A percentile compares a stretch with the other conserved stretches of the same genome.
Conservation (phyloP, 2,888 invertebrate species). For the Hoplodrina ambigua region DNA sequence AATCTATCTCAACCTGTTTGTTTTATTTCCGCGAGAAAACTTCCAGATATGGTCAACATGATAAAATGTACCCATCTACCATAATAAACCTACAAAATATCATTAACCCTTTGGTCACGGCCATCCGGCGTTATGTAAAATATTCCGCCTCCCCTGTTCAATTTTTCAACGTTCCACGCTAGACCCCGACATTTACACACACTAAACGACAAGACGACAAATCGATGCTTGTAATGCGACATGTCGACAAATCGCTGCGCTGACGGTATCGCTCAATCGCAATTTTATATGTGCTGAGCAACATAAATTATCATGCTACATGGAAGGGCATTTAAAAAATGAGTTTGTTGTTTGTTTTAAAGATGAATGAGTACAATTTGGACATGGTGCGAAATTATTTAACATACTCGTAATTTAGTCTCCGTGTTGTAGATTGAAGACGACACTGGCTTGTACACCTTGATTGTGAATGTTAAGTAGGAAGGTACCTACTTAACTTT, state of each 20-base stretch:
- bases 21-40: background rate
- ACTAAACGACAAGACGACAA: conserved; percentile 21
- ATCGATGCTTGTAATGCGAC: conserved; percentile 31
- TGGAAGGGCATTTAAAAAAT: conserved; percentile 40
- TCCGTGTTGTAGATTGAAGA: background rate
- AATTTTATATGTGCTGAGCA: conserved; percentile 34
- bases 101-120: conserved; percentile 28
- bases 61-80: no score
- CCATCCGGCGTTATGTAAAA: conserved; percentile 12
- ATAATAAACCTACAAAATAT: conserved; percentile 7
- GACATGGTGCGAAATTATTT: conserved; percentile 12
- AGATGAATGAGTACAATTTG: conserved; percentile 29
- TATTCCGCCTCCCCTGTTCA: conserved; percentile 22
- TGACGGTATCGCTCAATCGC: conserved; percentile 53
- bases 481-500: no score
- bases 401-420: conserved; percentile 17
- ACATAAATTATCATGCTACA: conserved; percentile 47
- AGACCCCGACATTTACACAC: conserved; percentile 29
- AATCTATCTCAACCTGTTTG: background rate
- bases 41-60: background rate
- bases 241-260: conserved; percentile 33
- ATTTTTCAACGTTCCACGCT: conserved; percentile 42
- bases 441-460: background rate
- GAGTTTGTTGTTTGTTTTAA: conserved; percentile 12
- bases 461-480: no score